A percentile compares a stretch with the other conserved stretches of the same genome.
phyloP scores from a whole-genome alignment of 2,888 invertebrate species.

The Cephus pulcher region DNA sequence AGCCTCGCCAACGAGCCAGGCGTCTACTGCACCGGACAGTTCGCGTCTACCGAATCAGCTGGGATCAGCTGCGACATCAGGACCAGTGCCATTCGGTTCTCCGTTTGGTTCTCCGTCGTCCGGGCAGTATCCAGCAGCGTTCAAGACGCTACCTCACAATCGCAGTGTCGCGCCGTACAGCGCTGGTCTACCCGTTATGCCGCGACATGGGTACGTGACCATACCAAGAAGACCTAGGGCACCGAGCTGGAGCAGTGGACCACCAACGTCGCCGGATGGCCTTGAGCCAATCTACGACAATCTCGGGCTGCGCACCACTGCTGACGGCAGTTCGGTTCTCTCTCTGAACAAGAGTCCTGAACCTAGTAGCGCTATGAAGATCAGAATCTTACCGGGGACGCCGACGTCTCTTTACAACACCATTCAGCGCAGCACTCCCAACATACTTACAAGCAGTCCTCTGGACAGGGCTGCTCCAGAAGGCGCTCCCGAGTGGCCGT shows the following conservation, averaged over 20 bases:
- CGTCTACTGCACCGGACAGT: conserved; percentile 82
- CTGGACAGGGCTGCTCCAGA: conserved; percentile 63
- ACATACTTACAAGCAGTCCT: conserved; percentile 47
- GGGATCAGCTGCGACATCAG: conserved; percentile 2
- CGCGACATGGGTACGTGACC: conserved; percentile 86
- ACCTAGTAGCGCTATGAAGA: conserved; percentile 72
- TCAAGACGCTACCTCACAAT: conserved; percentile 85
- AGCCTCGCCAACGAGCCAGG: conserved; percentile 73
- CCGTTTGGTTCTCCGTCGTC: conserved; percentile 47
- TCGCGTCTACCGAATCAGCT: conserved; percentile 70
- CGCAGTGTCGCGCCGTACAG: conserved; percentile 45
- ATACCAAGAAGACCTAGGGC: conserved; percentile 87
- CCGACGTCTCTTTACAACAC: conserved; percentile 62
- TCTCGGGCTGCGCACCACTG: conserved; percentile 85
- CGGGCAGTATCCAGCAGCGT: conserved; percentile 70
- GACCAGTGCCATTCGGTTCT: not conserved
- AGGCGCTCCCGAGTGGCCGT: conserved; percentile 66
- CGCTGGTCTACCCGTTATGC: conserved; percentile 70
- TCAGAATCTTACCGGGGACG: conserved; percentile 75
- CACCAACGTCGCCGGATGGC: conserved; percentile 68
- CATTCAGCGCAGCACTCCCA: conserved; percentile 53
- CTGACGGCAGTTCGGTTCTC: conserved; percentile 84
- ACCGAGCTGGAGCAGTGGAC: conserved; percentile 83
- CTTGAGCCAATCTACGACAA: conserved; percentile 89
- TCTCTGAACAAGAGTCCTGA: conserved; percentile 80